phyloP scores from a whole-genome alignment of 2,888 invertebrate genomes.

The Lasiommata megera region DNA sequence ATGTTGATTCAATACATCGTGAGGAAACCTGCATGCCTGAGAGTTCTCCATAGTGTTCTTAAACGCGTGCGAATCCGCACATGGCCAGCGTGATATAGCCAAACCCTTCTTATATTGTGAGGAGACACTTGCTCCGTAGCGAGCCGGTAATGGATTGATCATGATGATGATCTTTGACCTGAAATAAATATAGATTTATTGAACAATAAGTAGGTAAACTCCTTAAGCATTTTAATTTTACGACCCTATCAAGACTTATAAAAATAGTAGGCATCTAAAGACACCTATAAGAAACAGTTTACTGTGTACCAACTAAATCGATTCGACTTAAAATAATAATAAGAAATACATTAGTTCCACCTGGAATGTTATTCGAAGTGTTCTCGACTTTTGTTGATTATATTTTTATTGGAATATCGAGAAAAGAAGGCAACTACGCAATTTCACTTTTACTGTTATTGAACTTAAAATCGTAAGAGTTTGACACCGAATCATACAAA shows the following conservation, averaged over 20 bases:
- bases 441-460: slow-evolving; percentile 56
- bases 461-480: slow-evolving; percentile 55
- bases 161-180: too few relatives aligned
- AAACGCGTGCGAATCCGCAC: too few relatives aligned
- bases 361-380: neutral
- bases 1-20: too few relatives aligned
- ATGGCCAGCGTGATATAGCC: too few relatives aligned
- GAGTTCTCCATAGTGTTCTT: too few relatives aligned
- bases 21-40: too few relatives aligned
- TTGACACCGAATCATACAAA: slow-evolving; percentile 66
- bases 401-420: slow-evolving; percentile 11
- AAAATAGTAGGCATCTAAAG: neutral
- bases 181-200: too few relatives aligned
- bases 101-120: too few relatives aligned
- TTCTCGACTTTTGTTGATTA: neutral
- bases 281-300: neutral
- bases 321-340: neutral
- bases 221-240: neutral
- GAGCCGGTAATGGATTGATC: too few relatives aligned
- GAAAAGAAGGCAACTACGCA: slow-evolving; percentile 29
- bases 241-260: neutral
- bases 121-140: too few relatives aligned
- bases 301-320: neutral
- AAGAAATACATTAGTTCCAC: slow-evolving; percentile 1
- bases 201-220: too few relatives aligned